Conservation (phyloP, 2,113 vertebrate genomes). For the Rhagologus leucostigma region DNA sequence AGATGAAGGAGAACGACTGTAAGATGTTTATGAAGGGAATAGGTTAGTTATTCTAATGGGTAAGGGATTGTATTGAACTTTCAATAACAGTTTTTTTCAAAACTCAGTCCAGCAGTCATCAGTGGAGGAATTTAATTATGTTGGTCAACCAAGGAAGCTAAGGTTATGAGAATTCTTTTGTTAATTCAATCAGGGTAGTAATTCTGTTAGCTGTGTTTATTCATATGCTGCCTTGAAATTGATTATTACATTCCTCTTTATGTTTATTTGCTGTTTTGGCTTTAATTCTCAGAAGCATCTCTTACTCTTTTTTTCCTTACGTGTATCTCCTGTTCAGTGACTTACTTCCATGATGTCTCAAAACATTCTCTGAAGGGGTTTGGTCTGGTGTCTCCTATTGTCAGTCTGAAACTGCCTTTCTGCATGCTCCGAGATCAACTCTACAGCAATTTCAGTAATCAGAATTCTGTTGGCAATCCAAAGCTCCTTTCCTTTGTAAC, state of each 20-base stretch:
- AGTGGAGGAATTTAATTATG: background rate
- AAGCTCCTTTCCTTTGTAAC: background rate
- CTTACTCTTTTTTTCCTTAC: background rate
- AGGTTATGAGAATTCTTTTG: background rate
- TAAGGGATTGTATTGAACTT: background rate
- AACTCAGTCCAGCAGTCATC: background rate
- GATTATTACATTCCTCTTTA: background rate
- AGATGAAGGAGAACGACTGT: background rate
- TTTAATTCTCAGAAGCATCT: background rate
- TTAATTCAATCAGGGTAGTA: background rate
- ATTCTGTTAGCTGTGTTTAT: background rate
- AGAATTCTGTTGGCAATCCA: background rate
- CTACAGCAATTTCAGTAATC: background rate
- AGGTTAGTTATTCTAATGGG: background rate
- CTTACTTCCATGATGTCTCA: background rate
- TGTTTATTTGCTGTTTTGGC: background rate
- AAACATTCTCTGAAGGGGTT: background rate
- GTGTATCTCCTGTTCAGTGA: background rate
- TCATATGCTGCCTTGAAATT: background rate
- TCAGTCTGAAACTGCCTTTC: background rate
- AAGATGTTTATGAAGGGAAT: background rate
- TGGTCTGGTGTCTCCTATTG: background rate
- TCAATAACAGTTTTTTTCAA: background rate
- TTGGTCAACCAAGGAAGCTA: background rate
- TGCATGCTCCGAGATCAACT: background rate